Evolutionary conservation across 2,113 vertebrate species (phyloP).

Genomic region (Microtus pennsylvanicus): DNA sequence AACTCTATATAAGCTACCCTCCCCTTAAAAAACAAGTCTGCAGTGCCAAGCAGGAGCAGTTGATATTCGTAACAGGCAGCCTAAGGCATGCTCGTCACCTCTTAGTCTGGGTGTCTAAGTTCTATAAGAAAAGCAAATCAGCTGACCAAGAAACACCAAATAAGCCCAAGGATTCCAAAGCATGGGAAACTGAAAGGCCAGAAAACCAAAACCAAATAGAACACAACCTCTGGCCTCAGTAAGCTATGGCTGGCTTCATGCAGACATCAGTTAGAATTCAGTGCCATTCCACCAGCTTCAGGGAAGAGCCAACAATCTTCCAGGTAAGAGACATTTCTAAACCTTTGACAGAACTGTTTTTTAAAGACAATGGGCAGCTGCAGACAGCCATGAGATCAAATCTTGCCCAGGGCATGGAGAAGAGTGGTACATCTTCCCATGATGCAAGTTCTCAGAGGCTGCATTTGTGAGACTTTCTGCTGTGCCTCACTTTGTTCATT

Average conservation of each 20-base stretch:
- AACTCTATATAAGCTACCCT: slow-evolving; percentile 41
- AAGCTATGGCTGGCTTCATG: not conserved
- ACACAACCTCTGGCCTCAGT: not conserved
- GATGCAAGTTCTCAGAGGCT: not conserved
- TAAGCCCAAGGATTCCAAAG: slow-evolving; percentile 52
- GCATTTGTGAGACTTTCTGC: not conserved
- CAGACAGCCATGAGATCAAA: slow-evolving; percentile 7
- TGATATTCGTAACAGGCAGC: too few relatives aligned
- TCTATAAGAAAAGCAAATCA: slow-evolving; percentile 19
- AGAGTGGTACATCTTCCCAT: not conserved
- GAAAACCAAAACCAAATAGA: slow-evolving; percentile 5
- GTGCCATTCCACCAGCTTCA: not conserved
- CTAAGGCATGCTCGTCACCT: slow-evolving; percentile 49
- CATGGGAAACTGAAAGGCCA: not conserved
- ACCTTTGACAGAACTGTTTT: not conserved
- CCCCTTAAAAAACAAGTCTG: not conserved
- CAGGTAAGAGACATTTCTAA: slow-evolving; percentile 6
- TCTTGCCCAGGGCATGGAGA: not conserved
- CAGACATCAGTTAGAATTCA: not conserved
- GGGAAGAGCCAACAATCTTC: not conserved
- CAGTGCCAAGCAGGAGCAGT: slow-evolving; percentile 60
- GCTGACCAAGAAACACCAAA: slow-evolving; percentile 57
- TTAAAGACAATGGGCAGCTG: not conserved
- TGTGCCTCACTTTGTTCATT: not conserved
- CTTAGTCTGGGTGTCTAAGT: slow-evolving; percentile 48